Evolutionary conservation across 2,113 vertebrate species (phyloP).

Genomic region (Dolichotis patagonum): DNA sequence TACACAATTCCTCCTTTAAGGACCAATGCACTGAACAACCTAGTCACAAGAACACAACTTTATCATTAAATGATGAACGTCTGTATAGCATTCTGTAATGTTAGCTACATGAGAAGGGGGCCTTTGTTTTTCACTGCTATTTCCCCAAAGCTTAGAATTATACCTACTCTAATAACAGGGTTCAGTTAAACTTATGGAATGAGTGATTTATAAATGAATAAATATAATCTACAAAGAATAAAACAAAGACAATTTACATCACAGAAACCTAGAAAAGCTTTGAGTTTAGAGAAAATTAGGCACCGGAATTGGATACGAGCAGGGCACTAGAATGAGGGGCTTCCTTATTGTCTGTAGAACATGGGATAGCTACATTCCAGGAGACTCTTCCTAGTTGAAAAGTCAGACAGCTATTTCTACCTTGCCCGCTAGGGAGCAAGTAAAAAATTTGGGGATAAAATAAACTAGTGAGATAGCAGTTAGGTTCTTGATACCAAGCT

Average conservation of each 20-base stretch:
- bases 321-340: background rate
- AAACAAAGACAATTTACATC: background rate
- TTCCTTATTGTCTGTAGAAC: background rate
- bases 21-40: background rate
- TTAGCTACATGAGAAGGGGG: background rate
- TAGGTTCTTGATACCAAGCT: background rate
- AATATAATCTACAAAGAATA: background rate
- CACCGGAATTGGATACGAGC: background rate
- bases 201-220: constrained; percentile 13
- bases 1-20: background rate
- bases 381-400: background rate
- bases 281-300: background rate
- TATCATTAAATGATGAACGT: background rate
- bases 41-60: background rate
- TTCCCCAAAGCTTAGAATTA: background rate
- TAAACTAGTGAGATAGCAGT: background rate
- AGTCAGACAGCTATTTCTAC: background rate
- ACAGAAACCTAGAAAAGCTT: background rate
- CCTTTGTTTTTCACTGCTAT: background rate
- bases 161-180: background rate
- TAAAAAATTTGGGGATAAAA: background rate
- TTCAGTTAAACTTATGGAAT: background rate
- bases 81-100: background rate
- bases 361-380: background rate
- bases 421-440: background rate